A percentile compares a stretch with the other conserved stretches of the same genome.
phyloP scores from a whole-genome alignment of 2,113 vertebrate species.

The Oenanthe oenanthe region DNA sequence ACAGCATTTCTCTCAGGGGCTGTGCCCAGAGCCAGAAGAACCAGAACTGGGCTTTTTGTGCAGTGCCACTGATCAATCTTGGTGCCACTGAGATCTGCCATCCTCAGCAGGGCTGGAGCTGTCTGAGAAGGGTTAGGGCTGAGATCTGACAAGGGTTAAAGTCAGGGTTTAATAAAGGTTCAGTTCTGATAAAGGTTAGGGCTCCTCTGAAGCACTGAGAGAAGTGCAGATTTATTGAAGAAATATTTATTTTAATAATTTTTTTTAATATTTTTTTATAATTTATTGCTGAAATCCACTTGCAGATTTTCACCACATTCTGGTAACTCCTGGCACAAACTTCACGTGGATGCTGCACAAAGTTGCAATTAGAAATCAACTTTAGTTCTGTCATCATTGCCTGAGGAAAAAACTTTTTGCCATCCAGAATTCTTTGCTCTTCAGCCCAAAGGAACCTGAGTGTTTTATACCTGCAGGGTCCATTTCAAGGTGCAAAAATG shows the following conservation, averaged over 20 bases:
- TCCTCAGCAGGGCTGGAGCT: background rate
- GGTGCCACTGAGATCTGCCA: background rate
- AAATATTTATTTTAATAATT: background rate
- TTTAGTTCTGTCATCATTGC: background rate
- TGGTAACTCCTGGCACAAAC: background rate
- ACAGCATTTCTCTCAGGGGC: background rate
- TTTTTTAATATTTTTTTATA: too few species aligned
- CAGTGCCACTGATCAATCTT: background rate
- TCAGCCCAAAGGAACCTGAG: background rate
- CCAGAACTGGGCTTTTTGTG: background rate
- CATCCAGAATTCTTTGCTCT: background rate
- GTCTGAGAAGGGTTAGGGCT: background rate
- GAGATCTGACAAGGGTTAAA: background rate
- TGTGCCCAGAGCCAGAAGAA: background rate
- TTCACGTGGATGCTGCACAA: fast-evolving
- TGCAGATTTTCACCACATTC: fast-evolving
- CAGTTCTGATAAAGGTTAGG: background rate
- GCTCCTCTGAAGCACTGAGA: background rate
- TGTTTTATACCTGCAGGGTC: too few species aligned
- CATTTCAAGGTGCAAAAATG: background rate
- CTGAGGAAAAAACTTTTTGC: background rate
- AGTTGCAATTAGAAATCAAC: background rate
- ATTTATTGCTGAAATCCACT: background rate
- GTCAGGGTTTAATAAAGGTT: background rate
- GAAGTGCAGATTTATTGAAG: background rate